Evolutionary conservation across 2,797 vertebrate species (phyloP).

Genomic region (Tamandua tetradactyla): DNA sequence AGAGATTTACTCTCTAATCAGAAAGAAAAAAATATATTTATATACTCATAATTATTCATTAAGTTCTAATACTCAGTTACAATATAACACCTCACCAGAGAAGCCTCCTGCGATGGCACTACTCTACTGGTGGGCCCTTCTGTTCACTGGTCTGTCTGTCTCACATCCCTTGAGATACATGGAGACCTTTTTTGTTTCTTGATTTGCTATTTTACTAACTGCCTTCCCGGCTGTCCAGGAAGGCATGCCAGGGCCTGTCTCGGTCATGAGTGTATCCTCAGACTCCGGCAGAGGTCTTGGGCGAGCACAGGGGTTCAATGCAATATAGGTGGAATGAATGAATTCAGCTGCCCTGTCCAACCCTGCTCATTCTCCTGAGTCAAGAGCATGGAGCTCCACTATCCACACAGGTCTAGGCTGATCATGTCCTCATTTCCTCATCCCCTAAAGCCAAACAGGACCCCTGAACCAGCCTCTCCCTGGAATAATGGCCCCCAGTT

Average conservation of each 20-base stretch:
- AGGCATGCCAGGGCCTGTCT: neutral
- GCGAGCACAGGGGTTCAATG: neutral
- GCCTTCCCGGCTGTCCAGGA: neutral
- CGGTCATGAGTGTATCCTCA: neutral
- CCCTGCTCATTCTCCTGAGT: neutral
- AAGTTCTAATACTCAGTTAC: too few relatives aligned
- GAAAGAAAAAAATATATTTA: too few relatives aligned
- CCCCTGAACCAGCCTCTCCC: neutral
- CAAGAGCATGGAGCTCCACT: too few relatives aligned
- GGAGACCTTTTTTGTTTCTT: neutral
- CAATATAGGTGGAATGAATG: neutral
- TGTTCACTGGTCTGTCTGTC: neutral
- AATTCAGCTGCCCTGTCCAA: neutral
- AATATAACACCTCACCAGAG: neutral
- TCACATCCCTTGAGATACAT: rapidly evolving
- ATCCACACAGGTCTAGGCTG: neutral
- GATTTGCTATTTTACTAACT: neutral
- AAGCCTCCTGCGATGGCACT: rapidly evolving
- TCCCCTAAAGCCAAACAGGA: neutral
- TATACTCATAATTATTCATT: too few relatives aligned
- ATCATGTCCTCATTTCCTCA: neutral
- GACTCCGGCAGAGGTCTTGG: neutral
- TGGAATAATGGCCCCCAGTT: neutral
- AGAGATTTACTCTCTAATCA: too few relatives aligned
- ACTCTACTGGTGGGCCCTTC: too few relatives aligned